phyloP scores from a whole-genome alignment of 1,140 invertebrate species.

The Sarcophaga peregrina region DNA sequence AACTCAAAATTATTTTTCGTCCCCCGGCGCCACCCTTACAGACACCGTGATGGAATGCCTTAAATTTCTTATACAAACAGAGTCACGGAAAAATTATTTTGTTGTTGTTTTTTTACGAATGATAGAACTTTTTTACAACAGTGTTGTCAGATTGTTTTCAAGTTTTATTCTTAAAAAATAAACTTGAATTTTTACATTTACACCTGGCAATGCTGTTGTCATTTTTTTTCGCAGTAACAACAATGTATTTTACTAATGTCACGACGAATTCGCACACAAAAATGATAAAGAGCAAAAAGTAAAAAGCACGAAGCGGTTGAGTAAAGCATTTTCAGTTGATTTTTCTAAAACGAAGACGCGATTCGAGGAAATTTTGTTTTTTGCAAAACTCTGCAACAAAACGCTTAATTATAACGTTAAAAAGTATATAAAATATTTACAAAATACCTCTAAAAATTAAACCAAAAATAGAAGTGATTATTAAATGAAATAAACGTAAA shows the following conservation, averaged over 20 bases:
- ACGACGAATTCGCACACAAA: conserved; percentile 3
- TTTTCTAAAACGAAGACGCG: conserved; percentile 40
- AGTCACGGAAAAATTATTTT: no score
- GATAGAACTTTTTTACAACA: no score
- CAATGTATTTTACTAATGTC: conserved; percentile 17
- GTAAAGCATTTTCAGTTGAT: conserved; percentile 36
- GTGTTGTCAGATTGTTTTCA: no score
- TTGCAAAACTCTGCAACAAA: conserved; percentile 23
- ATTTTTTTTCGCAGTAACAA: conserved; percentile 8
- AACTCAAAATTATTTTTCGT: no score
- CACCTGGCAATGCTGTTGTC: background rate
- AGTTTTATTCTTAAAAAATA: background rate
- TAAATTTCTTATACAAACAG: no score
- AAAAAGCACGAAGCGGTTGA: conserved; percentile 27
- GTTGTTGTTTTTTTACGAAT: no score
- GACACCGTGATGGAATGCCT: no score
- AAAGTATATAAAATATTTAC: conserved; percentile 1
- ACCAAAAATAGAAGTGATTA: background rate
- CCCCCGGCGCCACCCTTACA: no score
- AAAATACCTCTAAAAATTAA: background rate
- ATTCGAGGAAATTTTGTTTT: conserved; percentile 27
- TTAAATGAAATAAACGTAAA: conserved; percentile 28
- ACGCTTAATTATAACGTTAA: background rate
- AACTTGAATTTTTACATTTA: background rate
- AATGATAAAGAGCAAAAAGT: conserved; percentile 20